Conservation (phyloP, 2,888 invertebrate species). For the Leptinotarsa haldemani region DNA sequence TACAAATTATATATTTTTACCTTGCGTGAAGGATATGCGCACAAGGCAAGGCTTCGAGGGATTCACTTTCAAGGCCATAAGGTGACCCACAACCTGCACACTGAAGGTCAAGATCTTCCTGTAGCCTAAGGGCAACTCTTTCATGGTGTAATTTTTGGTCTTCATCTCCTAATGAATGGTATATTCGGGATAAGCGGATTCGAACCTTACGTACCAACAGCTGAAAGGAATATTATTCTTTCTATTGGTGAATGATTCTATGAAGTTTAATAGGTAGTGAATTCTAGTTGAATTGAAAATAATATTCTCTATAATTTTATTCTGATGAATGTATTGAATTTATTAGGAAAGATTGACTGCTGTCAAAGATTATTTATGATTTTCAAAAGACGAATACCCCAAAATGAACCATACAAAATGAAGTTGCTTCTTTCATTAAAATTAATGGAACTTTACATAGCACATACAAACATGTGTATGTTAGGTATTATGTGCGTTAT, state of each 20-base stretch:
- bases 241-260: not conserved
- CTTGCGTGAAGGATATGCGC: constrained; percentile 88
- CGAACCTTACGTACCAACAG: constrained; percentile 84
- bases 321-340: no score
- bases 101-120: constrained; percentile 79
- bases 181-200: constrained; percentile 82
- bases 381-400: no score
- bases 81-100: constrained; percentile 87
- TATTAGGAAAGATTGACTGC: no score
- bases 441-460: no score
- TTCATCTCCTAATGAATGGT: constrained; percentile 84
- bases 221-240: constrained; percentile 65
- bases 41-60: constrained; percentile 85
- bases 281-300: no score
- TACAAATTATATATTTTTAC: constrained; percentile 62
- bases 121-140: constrained; percentile 74
- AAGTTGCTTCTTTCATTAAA: no score
- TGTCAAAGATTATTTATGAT: no score
- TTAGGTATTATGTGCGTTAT: no score
- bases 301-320: no score
- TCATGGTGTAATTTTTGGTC: constrained; percentile 82
- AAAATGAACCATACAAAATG: no score
- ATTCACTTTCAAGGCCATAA: constrained; percentile 78
- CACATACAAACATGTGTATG: no score
- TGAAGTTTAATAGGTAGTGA: not conserved